Percentiles rank a stretch among this genome's conserved stretches.
Conservation (phyloP, 2,797 vertebrate species). For the Sandelia bainsii region DNA sequence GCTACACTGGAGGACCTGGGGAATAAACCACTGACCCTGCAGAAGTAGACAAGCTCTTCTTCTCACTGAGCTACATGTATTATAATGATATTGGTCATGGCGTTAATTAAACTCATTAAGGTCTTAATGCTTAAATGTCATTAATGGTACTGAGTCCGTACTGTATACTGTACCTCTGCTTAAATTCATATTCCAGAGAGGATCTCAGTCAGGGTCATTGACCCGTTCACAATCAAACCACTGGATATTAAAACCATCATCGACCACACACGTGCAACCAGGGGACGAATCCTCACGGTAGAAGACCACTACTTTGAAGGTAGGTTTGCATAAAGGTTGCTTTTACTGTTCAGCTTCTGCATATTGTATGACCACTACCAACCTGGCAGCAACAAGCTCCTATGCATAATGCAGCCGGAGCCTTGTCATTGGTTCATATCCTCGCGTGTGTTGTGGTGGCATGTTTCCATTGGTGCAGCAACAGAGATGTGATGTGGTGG, state of each 20-base stretch:
- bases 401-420: conserved; percentile 23
- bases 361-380: conserved; percentile 52
- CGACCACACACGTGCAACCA: conserved; percentile 89
- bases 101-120: background rate
- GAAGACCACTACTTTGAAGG: conserved; percentile 98
- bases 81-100: background rate
- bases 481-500: conserved; percentile 51
- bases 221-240: conserved; percentile 96
- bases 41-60: too few relatives aligned
- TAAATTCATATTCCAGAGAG: conserved; percentile 84
- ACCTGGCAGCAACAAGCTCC: conserved; percentile 36
- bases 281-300: conserved; percentile 92
- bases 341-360: conserved; percentile 34
- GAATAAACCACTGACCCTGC: too few relatives aligned
- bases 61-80: background rate
- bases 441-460: conserved; percentile 55
- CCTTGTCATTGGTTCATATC: conserved; percentile 60
- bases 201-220: conserved; percentile 90
- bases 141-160: background rate
- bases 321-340: conserved; percentile 60
- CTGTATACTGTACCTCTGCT: background rate
- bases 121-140: too few relatives aligned
- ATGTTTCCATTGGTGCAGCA: conserved; percentile 65
- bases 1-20: too few relatives aligned
- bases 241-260: conserved; percentile 93